Base-by-base conservation (phyloP, 2,888 invertebrate species). In the Catonia carolina region DNA sequence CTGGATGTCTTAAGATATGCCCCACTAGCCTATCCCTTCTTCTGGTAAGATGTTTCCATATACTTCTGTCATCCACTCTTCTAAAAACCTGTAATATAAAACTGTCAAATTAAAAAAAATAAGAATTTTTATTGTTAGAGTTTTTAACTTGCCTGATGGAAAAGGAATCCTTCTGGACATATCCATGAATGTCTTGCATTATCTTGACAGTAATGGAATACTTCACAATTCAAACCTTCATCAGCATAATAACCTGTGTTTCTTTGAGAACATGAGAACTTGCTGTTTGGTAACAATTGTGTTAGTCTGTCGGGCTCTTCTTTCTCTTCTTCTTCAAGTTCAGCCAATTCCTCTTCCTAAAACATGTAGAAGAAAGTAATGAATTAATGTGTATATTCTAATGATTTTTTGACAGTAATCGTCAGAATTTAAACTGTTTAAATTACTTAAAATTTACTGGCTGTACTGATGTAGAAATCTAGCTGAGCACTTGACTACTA, bases 201-300 rank as follows among this genome's bases (percentile, higher is more conserved):
- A 65, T 90, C 92, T 70, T 92, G 90, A 70, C 93, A 93, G 73
- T 93, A 93, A 70, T 93, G 93, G 81, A 93, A 94, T 36, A 93
- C 90, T 73, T 93, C 92, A 69, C 93, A 94, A 67, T 83, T 83
- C 20, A 94, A 79, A 42, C 86, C 87, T 67, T 90, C 88, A 69
- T 93, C 93, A 22, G 93, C 93, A 70, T 93, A 93, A 74, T 93
- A 94, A 7, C 93, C 93, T 10, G 89, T 87, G 69, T 86, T 86
- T 69, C 85, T 87, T 67, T 80, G 81, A 36, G 78, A 78, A 71
- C 93, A 93, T 68, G 82, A 80, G 72, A 93, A 94, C 71, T 86
- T 87, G 60, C 90, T 89, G 71, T 90, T 86, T 53, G 86, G 86
- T 59, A 93, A 77, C 49, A 93, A 77, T 39, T 82, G 73, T 12